phyloP scores from a whole-genome alignment of 2,113 vertebrate genomes.

The Perca fluviatilis region DNA sequence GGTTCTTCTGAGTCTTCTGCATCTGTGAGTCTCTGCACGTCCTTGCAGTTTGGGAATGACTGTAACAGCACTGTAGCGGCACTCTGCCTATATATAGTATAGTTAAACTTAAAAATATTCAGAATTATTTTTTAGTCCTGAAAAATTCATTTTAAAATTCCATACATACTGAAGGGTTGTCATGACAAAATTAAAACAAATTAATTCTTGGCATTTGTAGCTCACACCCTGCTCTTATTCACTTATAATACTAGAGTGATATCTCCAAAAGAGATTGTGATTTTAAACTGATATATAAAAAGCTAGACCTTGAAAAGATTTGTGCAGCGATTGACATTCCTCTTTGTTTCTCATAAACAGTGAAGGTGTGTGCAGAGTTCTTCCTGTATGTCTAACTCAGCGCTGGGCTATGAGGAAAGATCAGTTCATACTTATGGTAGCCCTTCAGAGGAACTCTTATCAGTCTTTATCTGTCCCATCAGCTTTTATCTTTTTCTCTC shows the following conservation, averaged over 20 bases:
- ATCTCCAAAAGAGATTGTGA: neutral
- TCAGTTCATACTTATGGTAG: neutral
- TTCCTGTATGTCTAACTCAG: neutral
- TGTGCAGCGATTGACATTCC: neutral
- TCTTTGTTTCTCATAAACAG: neutral
- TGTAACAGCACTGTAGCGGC: no score
- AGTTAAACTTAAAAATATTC: no score
- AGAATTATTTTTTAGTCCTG: no score
- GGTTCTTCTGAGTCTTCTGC: no score
- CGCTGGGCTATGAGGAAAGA: neutral
- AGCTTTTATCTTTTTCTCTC: conserved; percentile 44
- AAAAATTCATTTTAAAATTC: no score
- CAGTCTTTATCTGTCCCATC: conserved; percentile 49
- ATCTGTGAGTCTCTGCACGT: no score
- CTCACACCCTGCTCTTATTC: neutral
- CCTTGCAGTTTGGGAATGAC: no score
- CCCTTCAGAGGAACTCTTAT: conserved; percentile 49
- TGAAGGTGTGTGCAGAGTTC: neutral
- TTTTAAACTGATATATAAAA: neutral
- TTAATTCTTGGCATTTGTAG: no score
- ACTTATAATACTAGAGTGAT: neutral
- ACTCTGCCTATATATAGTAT: no score
- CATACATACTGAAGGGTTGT: no score
- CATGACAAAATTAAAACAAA: no score
- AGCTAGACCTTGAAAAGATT: neutral